Conservation (phyloP, 2,888 invertebrate species). For the Ligdia adustata region DNA sequence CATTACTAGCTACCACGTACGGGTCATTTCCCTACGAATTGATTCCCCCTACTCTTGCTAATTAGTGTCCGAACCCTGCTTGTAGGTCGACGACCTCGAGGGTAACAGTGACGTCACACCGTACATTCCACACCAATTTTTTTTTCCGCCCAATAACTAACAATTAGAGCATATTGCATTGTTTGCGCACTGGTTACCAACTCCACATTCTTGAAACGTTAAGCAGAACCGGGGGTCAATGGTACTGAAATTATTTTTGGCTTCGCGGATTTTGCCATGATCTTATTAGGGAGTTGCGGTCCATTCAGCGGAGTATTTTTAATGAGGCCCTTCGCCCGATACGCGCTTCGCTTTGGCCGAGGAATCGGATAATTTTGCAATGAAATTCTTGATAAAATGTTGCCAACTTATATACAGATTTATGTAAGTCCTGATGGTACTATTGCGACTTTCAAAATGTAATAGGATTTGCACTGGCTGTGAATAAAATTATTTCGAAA, state of each 20-base stretch:
- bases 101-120: conserved; percentile 55
- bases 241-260: conserved; percentile 53
- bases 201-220: conserved; percentile 46
- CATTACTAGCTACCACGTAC: conserved; percentile 25
- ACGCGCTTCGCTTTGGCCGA: conserved; percentile 20
- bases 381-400: too few relatives aligned
- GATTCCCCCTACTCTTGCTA: conserved; percentile 42
- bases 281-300: conserved; percentile 27
- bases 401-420: too few relatives aligned
- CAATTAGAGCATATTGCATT: conserved; percentile 64
- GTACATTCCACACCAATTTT: conserved; percentile 57
- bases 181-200: conserved; percentile 55
- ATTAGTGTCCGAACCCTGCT: conserved; percentile 40
- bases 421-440: too few relatives aligned
- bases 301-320: conserved; percentile 23
- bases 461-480: not conserved
- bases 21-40: conserved; percentile 40
- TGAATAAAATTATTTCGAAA: not conserved
- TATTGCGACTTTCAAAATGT: not conserved
- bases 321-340: conserved; percentile 14
- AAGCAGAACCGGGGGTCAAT: conserved; percentile 54
- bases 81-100: conserved; percentile 51
- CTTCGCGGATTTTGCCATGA: conserved; percentile 41
- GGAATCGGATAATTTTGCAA: too few relatives aligned
- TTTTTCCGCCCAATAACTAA: conserved; percentile 65